These are phyloP conservation scores for Neotoxoptera formosana DNA, from an alignment of 1,140 invertebrate genomes.

Conservation along the genomic window DNA sequence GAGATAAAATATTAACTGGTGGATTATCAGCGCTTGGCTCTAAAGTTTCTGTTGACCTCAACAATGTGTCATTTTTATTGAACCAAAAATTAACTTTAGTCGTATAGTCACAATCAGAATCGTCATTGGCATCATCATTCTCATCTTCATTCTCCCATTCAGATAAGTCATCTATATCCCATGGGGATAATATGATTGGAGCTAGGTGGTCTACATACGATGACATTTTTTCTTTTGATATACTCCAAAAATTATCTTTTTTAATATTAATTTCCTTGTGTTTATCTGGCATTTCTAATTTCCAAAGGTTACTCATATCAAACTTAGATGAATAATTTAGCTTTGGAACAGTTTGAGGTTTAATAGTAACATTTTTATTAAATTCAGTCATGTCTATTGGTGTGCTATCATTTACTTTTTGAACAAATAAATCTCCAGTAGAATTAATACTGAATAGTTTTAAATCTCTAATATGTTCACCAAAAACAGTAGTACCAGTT, in stretches of 20 bases:
- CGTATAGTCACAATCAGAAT: constrained; percentile 22
- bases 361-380: background rate
- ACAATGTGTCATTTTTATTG: constrained; percentile 49
- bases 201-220: constrained; percentile 13
- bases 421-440: constrained; percentile 52
- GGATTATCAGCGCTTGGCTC: background rate
- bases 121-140: background rate
- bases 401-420: constrained; percentile 6
- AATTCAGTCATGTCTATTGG: background rate
- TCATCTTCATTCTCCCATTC: constrained; percentile 53
- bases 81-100: constrained; percentile 48
- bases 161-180: constrained; percentile 40
- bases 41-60: background rate
- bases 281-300: background rate
- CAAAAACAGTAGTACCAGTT: constrained; percentile 24
- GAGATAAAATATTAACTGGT: constrained; percentile 7
- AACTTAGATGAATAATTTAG: background rate
- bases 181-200: constrained; percentile 44
- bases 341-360: background rate
- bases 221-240: constrained; percentile 47
- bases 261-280: background rate
- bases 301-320: constrained; percentile 46
- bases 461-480: constrained; percentile 11
- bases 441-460: constrained; percentile 41
- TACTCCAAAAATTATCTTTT: background rate